Evolutionary conservation across 2,797 vertebrate genomes (phyloP), one percentile per base, ranked within the genome.

Genomic region (Acanthis flammea): DNA sequence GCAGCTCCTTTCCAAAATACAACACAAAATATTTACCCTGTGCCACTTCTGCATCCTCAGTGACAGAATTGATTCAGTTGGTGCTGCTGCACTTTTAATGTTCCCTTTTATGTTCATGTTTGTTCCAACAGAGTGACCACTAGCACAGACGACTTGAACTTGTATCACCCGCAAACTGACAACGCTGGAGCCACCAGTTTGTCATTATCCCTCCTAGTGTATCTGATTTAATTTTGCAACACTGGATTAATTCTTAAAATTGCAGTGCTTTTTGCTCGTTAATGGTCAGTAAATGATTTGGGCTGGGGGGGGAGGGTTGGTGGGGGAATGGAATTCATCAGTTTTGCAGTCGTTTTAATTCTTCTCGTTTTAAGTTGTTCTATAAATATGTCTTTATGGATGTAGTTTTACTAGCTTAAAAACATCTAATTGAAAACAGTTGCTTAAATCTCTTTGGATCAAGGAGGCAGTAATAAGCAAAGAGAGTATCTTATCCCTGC

Each of bases 351-450:
- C 94, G 54, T 97, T 96, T 94, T 97, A 96, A 97, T 98, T 96
- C 97, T 98, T 96, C 92, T 91, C 86, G 86, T 97, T 98, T 97
- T 97, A 97, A 97, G 96, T 97, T 97, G 88, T 97, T 98, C 97
- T 97, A 67, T 98, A 98, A 97, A 95, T 97, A 97, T 97, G 96
- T 96, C 97, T 98, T 98, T 97, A 97, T 97, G 96, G 97, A 97
- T 96, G 96, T 90, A 76, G 94, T 97, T 98, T 98, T 97, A 97
- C 96, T 96, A 96, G 97, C 97, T 98, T 98, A 97, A 98, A 98
- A 97, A 97, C 96, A 96, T 98, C 97, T 98, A 98, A 98, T 98
- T 98, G 97, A 97, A 98, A 98, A 97, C 98, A 98, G 98, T 98
- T 97, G 97, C 97, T 97, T 98, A 98, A 98, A 98, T 98, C 97